Conservation (phyloP, 92 coral and sea anemone genomes). For the Heliopora coerulea region DNA sequence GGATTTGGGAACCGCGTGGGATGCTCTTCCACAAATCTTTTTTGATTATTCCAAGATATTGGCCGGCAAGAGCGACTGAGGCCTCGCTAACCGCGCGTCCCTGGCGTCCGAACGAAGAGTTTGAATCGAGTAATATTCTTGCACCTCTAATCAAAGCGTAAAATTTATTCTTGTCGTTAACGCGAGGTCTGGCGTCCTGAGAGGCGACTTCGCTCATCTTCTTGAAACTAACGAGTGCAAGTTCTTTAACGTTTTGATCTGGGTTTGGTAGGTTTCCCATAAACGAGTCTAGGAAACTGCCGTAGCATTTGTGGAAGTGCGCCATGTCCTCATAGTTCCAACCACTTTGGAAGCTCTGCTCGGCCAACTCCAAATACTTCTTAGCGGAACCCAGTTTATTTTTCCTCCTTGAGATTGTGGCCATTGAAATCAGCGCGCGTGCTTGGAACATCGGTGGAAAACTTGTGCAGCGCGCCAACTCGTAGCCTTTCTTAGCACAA, state of each 20-base stretch:
- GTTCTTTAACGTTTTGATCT: conserved; percentile 12
- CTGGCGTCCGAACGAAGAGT: conserved; percentile 5
- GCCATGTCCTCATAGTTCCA: conserved; percentile 14
- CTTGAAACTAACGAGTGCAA: conserved; percentile 3
- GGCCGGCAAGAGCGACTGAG: background rate
- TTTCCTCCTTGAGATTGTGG: background rate
- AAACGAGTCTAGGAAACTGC: conserved; percentile 24
- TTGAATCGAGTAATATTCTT: conserved; percentile 13
- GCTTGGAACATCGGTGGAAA: conserved; percentile 24
- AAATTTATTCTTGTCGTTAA: background rate
- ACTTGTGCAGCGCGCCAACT: conserved; percentile 18
- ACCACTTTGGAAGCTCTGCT: background rate
- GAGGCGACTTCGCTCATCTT: conserved; percentile 22
- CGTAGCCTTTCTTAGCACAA: background rate
- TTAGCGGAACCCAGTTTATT: background rate
- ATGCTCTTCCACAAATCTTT: conserved; percentile 5
- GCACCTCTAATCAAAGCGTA: conserved; percentile 17
- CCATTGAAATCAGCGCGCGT: conserved; percentile 12
- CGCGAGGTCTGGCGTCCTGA: conserved; percentile 15
- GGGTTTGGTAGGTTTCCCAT: background rate
- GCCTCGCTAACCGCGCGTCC: background rate
- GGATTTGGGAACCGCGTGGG: conserved; percentile 35
- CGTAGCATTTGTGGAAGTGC: conserved; percentile 13
- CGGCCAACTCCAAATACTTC: conserved; percentile 6
- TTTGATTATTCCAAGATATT: background rate